Evolutionary conservation across 2,797 vertebrate genomes (phyloP), one percentile per base, ranked within the genome.

Genomic region (Spinus pinus): DNA sequence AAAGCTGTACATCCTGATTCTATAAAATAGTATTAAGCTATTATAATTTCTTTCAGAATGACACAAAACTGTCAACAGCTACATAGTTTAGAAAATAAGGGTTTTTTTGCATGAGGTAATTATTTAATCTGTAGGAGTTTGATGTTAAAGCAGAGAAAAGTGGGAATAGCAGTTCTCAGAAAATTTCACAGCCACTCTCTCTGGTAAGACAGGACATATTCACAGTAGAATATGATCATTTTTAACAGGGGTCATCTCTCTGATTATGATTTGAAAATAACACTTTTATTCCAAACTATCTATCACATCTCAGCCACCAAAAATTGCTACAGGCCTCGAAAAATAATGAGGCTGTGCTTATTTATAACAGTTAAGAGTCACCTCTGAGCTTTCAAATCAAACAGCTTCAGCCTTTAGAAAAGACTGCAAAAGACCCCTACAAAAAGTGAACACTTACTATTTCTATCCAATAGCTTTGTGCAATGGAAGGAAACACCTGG

Each of bases 391-490:
- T 79, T 75, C 47, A 81, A 79, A 79, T 44, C 15, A 64, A 67
- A 57, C 7, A n/a, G 8, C 20, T 12, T 47, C 35, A 46, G 35
- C 16, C 27, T 85, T 73, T 62, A 31, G 15, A 70, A 47, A 74
- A 70, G 5, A 1, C 8, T 23, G 21, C 14, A 60, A 81, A 66
- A 71, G 4, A 0, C 6, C 5, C 4, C 2, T 7, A 4, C 17
- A 66, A 37, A 46, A 78, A 42, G 11, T 22, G 5, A 81, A 88
- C 70, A 23, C 6, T 50, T 58, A 10, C 0, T n/a, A 13, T 64
- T 81, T 91, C 14, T 30, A 53, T 20, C 11, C 25, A 66, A 39
- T 14, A 50, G 15, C 23, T 60, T 49, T 37, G 6, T 56, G 33
- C 19, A 67, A 14, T 51, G 4, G 61, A 58, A 75, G 23, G 5